Base-by-base conservation (phyloP, 2,113 vertebrate species). In the Lates calcarifer region DNA sequence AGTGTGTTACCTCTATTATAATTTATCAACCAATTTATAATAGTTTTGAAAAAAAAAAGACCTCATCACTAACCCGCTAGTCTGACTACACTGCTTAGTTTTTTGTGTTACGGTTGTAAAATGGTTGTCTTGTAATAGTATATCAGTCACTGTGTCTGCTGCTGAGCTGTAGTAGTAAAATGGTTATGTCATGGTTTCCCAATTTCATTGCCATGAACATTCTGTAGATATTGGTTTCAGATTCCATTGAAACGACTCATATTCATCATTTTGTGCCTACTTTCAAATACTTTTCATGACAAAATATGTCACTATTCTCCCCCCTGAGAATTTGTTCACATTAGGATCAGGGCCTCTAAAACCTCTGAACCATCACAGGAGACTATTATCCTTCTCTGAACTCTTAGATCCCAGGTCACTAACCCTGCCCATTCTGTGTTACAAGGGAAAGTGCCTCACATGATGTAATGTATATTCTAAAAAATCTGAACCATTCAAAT, bases 81-180 rank as follows among this genome's bases (percentile, higher is more conserved):
- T 18, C 45, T 49, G 6, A 49, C 45, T 49, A 22, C 5, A 7
- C 12, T 45, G 47, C 22, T 51, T 51, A n/a, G 20, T n/a, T 70
- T 57, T 31, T 31, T 58, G 26, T 1, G 2, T 15, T 10, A 51
- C 3, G 18, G 68, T 41, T 37, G 31, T 78, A 70, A 69, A 60
- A 66, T 9, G 24, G n/a, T 37, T 58, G 51, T 73, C 69, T 39
- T n/a, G 57, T 56, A 6, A 24, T 61, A 22, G 20, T 72, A n/a
- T n/a, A n/a, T n/a, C n/a, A n/a, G 51, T 58, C 47, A 39, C 51
- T n/a, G 18, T 71, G 20, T 11, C n/a, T 33, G 20, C 12, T 12
- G 20, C 26, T 61, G 41, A 26, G 45, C 24, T 39, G 11, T 18
- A 33, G 49, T 53, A 28, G 18, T 64, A 64, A 80, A 73, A 20